Percentiles rank a stretch among this genome's conserved stretches.
phyloP scores from a whole-genome alignment of 2,113 vertebrate species.

The Hystrix cristata region DNA sequence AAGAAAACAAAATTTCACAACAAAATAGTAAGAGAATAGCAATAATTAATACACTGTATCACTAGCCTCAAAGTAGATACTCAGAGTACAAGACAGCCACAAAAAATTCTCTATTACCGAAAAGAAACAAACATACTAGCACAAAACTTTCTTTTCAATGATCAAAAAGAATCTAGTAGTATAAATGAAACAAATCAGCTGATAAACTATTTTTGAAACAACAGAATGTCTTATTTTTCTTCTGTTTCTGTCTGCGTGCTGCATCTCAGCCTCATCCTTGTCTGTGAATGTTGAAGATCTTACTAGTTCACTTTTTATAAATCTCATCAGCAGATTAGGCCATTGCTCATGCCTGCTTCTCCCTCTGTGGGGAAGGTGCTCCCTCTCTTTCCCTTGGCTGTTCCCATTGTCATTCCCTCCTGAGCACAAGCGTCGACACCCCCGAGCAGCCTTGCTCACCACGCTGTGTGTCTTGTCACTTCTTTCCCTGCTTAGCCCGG shows the following conservation, averaged over 20 bases:
- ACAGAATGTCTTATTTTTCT: neutral
- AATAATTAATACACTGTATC: neutral
- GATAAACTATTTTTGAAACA: neutral
- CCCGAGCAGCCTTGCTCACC: neutral
- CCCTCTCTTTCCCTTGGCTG: neutral
- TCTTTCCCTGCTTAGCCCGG: neutral
- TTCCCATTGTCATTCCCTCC: neutral
- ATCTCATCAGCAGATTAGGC: neutral
- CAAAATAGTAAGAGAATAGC: neutral
- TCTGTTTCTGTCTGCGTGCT: neutral
- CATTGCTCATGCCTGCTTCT: neutral
- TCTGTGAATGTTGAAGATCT: neutral
- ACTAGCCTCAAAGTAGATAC: neutral
- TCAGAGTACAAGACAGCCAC: neutral
- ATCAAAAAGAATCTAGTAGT: neutral
- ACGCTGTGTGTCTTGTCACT: neutral
- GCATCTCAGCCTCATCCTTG: neutral
- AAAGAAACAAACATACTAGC: neutral
- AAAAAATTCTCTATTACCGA: neutral
- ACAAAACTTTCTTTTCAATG: neutral
- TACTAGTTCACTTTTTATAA: neutral
- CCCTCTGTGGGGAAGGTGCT: neutral
- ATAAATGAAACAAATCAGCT: neutral
- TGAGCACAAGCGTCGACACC: neutral
- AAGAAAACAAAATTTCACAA: neutral